phyloP scores from a whole-genome alignment of 1,140 invertebrate species.

The Alviniconcha marisindica region DNA sequence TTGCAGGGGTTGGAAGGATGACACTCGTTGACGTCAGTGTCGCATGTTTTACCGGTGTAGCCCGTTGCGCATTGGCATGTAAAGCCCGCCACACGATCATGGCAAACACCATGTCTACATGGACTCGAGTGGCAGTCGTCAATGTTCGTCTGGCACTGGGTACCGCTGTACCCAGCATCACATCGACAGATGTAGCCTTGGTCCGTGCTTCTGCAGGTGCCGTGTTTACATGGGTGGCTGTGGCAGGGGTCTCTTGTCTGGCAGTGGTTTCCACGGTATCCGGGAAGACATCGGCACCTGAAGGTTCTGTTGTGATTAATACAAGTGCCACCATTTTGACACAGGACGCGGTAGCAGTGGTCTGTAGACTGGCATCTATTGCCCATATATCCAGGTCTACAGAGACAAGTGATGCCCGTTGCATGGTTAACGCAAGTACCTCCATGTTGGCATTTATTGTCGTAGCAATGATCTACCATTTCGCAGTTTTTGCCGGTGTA shows the following conservation, averaged over 20 bases:
- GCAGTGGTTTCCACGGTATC: slow-evolving; percentile 27
- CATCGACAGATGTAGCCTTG: slow-evolving; percentile 83
- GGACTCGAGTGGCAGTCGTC: not conserved
- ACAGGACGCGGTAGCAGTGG: slow-evolving; percentile 93
- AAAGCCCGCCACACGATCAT: not conserved
- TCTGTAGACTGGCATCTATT: no score
- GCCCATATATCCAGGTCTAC: slow-evolving; percentile 35
- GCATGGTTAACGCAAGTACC: slow-evolving; percentile 25
- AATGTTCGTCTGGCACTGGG: not conserved
- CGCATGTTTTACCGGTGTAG: not conserved
- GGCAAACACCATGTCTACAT: not conserved
- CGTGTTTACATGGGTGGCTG: slow-evolving; percentile 88
- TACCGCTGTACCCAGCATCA: not conserved
- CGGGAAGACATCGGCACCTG: slow-evolving; percentile 11
- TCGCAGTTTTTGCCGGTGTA: slow-evolving; percentile 77
- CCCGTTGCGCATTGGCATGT: not conserved
- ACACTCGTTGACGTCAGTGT: slow-evolving; percentile 89
- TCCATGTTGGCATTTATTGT: slow-evolving; percentile 41
- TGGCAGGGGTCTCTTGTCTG: slow-evolving; percentile 8
- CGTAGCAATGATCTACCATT: slow-evolving; percentile 86
- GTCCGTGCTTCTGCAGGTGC: slow-evolving; percentile 78
- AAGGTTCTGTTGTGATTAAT: not conserved
- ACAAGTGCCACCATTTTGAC: slow-evolving; percentile 69
- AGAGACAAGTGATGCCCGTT: not conserved
- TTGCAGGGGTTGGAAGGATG: slow-evolving; percentile 88